Conservation (phyloP, 2,888 invertebrate genomes). For the Polydrusus pterygomalis region DNA sequence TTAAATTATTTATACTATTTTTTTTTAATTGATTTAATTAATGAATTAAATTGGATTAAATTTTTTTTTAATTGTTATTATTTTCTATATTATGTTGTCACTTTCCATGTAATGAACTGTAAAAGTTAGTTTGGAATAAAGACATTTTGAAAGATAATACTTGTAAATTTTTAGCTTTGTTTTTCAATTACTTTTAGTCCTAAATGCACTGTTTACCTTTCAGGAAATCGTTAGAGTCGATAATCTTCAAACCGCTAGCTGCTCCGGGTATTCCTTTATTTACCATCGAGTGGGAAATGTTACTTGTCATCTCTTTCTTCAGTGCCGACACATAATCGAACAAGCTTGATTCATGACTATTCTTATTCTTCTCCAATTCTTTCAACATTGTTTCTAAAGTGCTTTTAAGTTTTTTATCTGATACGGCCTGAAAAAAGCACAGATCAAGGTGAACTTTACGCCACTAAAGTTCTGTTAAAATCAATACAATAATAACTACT, state of each 20-base stretch:
- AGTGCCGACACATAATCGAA: slow-evolving; percentile 3
- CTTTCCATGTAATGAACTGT: too few species aligned
- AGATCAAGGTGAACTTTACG: background rate
- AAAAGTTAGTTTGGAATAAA: too few species aligned
- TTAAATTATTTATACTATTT: too few species aligned
- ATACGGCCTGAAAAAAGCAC: slow-evolving; percentile 47
- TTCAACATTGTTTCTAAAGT: slow-evolving; percentile 51
- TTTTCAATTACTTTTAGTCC: too few species aligned
- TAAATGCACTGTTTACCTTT: background rate
- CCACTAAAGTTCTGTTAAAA: too few species aligned
- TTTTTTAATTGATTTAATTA: too few species aligned
- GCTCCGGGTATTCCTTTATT: background rate
- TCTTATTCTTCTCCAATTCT: background rate
- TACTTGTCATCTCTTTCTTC: background rate
- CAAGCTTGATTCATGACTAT: slow-evolving; percentile 10
- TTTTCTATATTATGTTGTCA: too few species aligned
- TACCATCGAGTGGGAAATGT: slow-evolving; percentile 12
- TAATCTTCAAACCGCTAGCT: background rate
- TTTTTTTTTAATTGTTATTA: too few species aligned
- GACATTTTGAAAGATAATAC: too few species aligned
- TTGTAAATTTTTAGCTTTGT: too few species aligned
- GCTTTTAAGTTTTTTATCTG: slow-evolving; percentile 50
- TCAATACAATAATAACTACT: too few species aligned
- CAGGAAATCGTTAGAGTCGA: background rate
- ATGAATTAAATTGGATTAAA: too few species aligned